Evolutionary conservation across 1,140 invertebrate species (phyloP).

Genomic region (Saccostrea glomerata): DNA sequence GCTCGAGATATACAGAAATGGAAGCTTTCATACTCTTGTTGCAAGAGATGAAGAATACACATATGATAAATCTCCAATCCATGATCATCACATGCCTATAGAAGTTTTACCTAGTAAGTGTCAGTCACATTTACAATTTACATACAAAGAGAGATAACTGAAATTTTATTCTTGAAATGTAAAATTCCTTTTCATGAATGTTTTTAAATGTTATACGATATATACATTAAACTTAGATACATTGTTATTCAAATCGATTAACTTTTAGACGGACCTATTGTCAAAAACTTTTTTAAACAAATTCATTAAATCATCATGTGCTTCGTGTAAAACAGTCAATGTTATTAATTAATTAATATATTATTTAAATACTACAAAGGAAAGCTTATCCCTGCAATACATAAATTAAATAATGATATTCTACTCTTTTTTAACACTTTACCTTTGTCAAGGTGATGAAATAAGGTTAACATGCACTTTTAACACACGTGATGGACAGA

Average conservation of each 20-base stretch:
- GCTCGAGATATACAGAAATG: conserved; percentile 53
- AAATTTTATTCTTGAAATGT: not conserved
- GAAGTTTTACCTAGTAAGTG: conserved; percentile 53
- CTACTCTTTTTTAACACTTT: too few species aligned
- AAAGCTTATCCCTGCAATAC: too few species aligned
- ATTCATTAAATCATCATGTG: too few species aligned
- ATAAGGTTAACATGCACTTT: conserved; percentile 66
- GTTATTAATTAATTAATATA: too few species aligned
- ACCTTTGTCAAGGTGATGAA: conserved; percentile 61
- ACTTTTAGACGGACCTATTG: too few species aligned
- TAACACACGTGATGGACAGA: conserved; percentile 49
- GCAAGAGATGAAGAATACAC: conserved; percentile 52
- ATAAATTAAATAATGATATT: too few species aligned
- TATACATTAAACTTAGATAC: too few species aligned
- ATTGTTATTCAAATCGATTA: too few species aligned
- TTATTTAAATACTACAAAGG: too few species aligned
- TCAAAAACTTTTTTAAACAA: too few species aligned
- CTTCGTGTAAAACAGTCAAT: too few species aligned
- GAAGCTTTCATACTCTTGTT: conserved; percentile 19
- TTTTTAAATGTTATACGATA: not conserved
- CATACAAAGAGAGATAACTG: not conserved
- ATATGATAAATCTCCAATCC: conserved; percentile 55
- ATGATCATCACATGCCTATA: conserved; percentile 49
- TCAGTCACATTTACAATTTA: not conserved
- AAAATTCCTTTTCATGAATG: not conserved